Percentiles rank a stretch among this genome's conserved stretches.
phyloP scores from a whole-genome alignment of 2,888 invertebrate genomes.

The Alcis repandata region DNA sequence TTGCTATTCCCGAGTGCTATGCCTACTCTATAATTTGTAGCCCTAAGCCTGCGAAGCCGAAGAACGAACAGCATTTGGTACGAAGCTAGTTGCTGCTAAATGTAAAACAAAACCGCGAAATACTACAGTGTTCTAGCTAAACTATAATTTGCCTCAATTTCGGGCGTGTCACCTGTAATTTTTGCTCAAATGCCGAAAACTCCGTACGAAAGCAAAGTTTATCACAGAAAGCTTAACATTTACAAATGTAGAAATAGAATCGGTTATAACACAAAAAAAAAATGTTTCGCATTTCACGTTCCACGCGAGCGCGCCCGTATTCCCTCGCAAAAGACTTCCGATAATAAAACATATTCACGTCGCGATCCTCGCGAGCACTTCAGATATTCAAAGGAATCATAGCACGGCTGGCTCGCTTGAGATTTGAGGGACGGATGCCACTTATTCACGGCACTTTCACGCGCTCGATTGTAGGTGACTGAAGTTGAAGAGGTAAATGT shows the following conservation, averaged over 20 bases:
- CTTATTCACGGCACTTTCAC: slow-evolving; percentile 16
- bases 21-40: no score
- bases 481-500: slow-evolving; percentile 1
- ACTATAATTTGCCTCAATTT: no score
- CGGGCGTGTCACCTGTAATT: no score
- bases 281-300: slow-evolving; percentile 22
- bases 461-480: slow-evolving; percentile 10
- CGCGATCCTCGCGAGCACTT: slow-evolving; percentile 18
- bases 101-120: no score
- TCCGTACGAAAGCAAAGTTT: background rate
- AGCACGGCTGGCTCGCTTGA: slow-evolving; percentile 11
- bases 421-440: slow-evolving; percentile 18
- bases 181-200: no score
- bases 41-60: no score
- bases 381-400: slow-evolving; percentile 27
- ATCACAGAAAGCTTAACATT: background rate
- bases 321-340: slow-evolving; percentile 17
- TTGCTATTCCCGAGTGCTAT: background rate
- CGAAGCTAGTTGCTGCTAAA: no score
- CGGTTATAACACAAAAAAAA: background rate
- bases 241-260: background rate
- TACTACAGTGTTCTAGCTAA: no score
- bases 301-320: slow-evolving; percentile 13
- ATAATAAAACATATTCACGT: slow-evolving; percentile 24
- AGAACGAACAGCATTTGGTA: no score